Evolutionary conservation across 1,140 invertebrate species (phyloP).

Genomic region (Bicyclus anynana): DNA sequence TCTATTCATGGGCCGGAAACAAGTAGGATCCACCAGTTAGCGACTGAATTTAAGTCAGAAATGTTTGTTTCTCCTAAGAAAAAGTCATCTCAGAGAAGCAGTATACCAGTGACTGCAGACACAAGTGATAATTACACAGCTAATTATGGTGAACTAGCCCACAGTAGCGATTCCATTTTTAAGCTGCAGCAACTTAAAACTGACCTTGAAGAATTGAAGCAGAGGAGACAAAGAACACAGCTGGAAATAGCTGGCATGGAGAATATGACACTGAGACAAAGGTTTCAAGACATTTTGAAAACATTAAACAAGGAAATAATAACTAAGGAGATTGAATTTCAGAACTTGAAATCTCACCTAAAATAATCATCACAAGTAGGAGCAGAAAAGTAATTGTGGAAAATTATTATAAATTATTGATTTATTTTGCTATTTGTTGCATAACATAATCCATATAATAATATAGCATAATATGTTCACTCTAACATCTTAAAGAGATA

Average conservation of each 20-base stretch:
- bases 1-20: conserved; percentile 81
- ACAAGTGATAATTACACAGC: conserved; percentile 8
- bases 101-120: conserved; percentile 2
- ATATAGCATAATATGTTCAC: too few species aligned
- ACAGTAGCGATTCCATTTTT: conserved; percentile 56
- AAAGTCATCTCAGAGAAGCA: conserved; percentile 13
- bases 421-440: too few species aligned
- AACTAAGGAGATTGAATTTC: conserved; percentile 86
- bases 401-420: too few species aligned
- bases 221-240: conserved; percentile 86
- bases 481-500: too few species aligned
- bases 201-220: conserved; percentile 86
- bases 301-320: conserved; percentile 86
- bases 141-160: conserved; percentile 5
- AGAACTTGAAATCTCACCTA: conserved; percentile 21
- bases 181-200: conserved; percentile 36
- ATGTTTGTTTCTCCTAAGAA: conserved; percentile 37
- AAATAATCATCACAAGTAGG: conserved; percentile 7
- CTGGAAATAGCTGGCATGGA: conserved; percentile 91
- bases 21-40: conserved; percentile 15
- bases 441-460: too few species aligned
- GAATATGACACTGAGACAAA: conserved; percentile 87
- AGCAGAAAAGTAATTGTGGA: too few species aligned
- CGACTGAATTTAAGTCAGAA: conserved; percentile 42
- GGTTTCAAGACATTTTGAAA: conserved; percentile 89